Base-by-base conservation (phyloP, 2,113 vertebrate species). In the Chloropsis hardwickii region DNA sequence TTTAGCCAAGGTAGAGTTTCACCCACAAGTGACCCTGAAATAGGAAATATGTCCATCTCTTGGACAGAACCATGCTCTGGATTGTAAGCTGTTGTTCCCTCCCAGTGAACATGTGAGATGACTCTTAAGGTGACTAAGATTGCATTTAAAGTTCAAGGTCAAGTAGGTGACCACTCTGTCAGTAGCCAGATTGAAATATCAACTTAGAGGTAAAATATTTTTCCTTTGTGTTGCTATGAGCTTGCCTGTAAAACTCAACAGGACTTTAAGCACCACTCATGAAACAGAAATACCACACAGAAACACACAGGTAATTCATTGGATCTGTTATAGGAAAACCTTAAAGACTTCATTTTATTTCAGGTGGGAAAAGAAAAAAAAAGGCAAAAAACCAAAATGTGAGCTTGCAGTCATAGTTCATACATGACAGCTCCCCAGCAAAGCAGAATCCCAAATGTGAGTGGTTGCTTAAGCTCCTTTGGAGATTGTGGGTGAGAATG, bases 301-400 rank as follows among this genome's bases (percentile, higher is more conserved):
- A 18, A 65, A 29, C 5, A 2, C 39, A 29, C 8, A 51, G n/a
- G 20, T 58, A 53, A 21, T 25, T 5, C 24, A 57, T 27, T 31
- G 16, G 16, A 33, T 44, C 78, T 80, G 20, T 71, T 90, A 87
- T 51, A 83, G 33, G 23, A 66, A 50, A 33, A 45, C 24, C 17
- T 19, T 31, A 25, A 53, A 40, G 24, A 14, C 12, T 56, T 93
- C 2, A 33, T 25, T 64, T 53, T 35, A 39, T 72, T 90, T 82
- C 5, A 24, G 18, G 5, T 2, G 3, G 0, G 0, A 6, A 57
- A 42, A 44, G 37, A 37, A 37, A 9, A 37, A 47, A 12, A 33
- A 3, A 3, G 8, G 1, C 5, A 37, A 27, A 31, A 27, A 29
- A 15, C 2, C 8, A 33, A 56, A 70, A 12, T 3, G 6, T 72